Evolutionary conservation across 1,140 invertebrate species (phyloP), one percentile per base, ranked within the genome.

Genomic region (Odontomachus brunneus): DNA sequence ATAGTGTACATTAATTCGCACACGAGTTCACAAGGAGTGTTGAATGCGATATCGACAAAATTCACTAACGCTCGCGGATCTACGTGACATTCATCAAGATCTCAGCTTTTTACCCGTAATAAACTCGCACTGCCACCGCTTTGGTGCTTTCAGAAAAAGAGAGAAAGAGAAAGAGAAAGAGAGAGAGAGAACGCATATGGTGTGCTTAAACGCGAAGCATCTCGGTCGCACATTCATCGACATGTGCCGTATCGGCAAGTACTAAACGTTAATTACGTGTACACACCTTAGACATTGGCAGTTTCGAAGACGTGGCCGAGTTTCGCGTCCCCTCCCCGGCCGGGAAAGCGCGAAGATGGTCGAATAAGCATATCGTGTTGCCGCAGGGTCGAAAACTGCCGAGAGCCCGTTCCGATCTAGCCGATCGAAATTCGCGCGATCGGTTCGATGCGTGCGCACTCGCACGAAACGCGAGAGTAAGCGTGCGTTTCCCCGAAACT

Each of bases 231-330:
- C 65, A 49, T 15, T 78, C 51, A 22, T 22, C 53, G n/a, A n/a
- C 9, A 44, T 44, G 38, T 63, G 22, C 26, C 55, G 65, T 65
- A 69, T 69, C 51, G 38, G 17, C 48, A 12, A 67, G 62, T 69
- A 69, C 51, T 67, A 78, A 78, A 78, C 75, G 29, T 80, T 69
- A 80, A 71, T 80, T 71, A 80, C 51, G 14, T 80, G 55, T 57
- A 51, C 65, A 67, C 29, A 38, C 38, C 75, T 67, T 69, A 78
- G 63, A 57, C 33, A 26, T 44, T 33, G 3, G 33, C 19, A 44
- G 17, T 69, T 53, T 38, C 44, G 4, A 69, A 69, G 66, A 53
- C 75, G 38, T 17, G 65, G 33, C 65, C 65, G 24, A 57, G 33
- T 80, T 80, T 44, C n/a, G 3, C 65, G 33, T 44, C 7, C 24